phyloP scores from a whole-genome alignment of 1,140 invertebrate species.

The Megalopta genalis region DNA sequence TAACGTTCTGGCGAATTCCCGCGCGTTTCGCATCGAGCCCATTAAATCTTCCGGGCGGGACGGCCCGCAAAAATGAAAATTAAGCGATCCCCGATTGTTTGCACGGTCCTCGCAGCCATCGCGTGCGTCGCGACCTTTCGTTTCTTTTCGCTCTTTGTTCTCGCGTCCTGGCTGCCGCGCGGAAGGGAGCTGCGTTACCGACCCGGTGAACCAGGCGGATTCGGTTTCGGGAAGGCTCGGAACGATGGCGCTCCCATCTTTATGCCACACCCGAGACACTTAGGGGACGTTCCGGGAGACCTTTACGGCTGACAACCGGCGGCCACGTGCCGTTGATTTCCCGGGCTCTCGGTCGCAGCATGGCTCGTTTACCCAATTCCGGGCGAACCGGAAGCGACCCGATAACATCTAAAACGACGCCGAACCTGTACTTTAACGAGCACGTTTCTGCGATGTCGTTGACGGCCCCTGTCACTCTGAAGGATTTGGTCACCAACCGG shows the following conservation, averaged over 20 bases:
- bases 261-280: conserved; percentile 74
- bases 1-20: conserved; percentile 20
- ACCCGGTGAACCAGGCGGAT: conserved; percentile 1
- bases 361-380: conserved; percentile 14
- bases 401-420: no score
- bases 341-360: conserved; percentile 64
- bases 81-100: conserved; percentile 71
- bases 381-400: neutral
- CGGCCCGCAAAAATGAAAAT: conserved; percentile 68
- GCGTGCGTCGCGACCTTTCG: neutral
- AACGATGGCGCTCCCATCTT: conserved; percentile 72
- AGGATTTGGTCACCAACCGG: neutral
- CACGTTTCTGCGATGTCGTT: neutral
- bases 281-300: conserved; percentile 36
- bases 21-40: conserved; percentile 13
- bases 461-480: neutral
- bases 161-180: neutral
- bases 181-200: conserved; percentile 61
- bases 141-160: conserved; percentile 27
- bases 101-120: conserved; percentile 44
- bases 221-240: neutral
- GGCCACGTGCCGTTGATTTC: conserved; percentile 66
- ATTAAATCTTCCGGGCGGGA: conserved; percentile 39
- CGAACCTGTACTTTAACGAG: neutral
- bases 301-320: conserved; percentile 61